Percentiles rank a stretch among this genome's conserved stretches.
Evolutionary conservation across 2,888 invertebrate genomes (phyloP).

Genomic region (Melieria crassipennis): DNA sequence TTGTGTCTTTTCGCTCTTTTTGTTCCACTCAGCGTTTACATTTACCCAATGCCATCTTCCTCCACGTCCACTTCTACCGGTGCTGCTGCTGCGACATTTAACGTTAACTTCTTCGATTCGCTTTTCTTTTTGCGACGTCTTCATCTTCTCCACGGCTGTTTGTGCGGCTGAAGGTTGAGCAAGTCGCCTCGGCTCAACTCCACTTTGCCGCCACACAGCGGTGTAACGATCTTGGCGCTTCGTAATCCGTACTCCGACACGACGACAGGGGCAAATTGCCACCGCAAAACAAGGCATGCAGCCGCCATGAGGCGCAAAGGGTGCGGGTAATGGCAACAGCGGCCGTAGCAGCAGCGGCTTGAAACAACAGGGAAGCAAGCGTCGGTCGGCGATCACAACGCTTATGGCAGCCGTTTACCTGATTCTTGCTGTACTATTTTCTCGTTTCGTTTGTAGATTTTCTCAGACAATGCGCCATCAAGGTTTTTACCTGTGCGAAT

Average conservation of each 20-base stretch:
- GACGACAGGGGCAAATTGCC: neutral
- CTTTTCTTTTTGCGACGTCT: neutral
- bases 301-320: neutral
- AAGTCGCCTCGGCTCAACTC: neutral
- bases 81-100: neutral
- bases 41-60: slow-evolving; percentile 5
- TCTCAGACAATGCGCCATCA: slow-evolving; percentile 1
- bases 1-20: neutral
- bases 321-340: neutral
- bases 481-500: slow-evolving; percentile 21
- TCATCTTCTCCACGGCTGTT: neutral
- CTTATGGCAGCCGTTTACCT: neutral
- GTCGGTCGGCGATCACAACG: neutral
- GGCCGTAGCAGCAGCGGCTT: neutral
- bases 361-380: neutral
- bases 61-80: too few relatives aligned
- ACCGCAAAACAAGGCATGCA: neutral
- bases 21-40: neutral
- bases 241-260: neutral
- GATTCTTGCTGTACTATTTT: neutral
- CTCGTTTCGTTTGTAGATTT: neutral
- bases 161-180: neutral
- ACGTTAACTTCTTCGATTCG: neutral
- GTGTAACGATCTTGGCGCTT: slow-evolving; percentile 6
- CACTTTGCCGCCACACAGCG: neutral